Evolutionary conservation across 2,888 invertebrate species (phyloP).

Genomic region (Scaptodrosophila latifasciaeformis): DNA sequence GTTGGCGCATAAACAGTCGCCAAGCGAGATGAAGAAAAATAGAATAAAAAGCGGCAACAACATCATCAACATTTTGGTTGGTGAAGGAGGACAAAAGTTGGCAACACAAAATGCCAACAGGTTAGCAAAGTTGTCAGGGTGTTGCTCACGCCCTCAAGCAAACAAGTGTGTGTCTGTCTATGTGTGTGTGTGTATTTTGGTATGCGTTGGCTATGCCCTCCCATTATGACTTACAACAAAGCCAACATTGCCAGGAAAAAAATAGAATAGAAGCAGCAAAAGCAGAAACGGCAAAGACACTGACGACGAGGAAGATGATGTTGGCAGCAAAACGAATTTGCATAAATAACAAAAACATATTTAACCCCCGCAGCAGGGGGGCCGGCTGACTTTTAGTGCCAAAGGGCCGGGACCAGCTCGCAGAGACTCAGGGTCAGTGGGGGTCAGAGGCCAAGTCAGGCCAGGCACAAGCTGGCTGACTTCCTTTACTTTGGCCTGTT

Average conservation of each 20-base stretch:
- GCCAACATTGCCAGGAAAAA: slow-evolving; percentile 43
- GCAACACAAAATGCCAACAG: slow-evolving; percentile 54
- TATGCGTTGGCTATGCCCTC: no score
- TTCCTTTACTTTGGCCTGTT: slow-evolving; percentile 39
- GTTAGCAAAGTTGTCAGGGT: slow-evolving; percentile 32
- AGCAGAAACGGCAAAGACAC: no score
- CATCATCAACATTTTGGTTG: background rate
- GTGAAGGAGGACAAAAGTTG: no score
- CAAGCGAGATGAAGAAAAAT: slow-evolving; percentile 38
- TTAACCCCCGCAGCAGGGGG: slow-evolving; percentile 36
- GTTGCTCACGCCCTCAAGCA: background rate
- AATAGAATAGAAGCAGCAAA: slow-evolving; percentile 46
- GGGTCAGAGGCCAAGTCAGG: slow-evolving; percentile 44
- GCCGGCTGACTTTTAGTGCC: slow-evolving; percentile 38
- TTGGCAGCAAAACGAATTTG: slow-evolving; percentile 63
- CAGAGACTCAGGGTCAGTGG: slow-evolving; percentile 31
- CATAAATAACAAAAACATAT: slow-evolving; percentile 66
- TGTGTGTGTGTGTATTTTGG: no score
- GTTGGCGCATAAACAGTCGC: slow-evolving; percentile 58
- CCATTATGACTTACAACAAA: slow-evolving; percentile 54
- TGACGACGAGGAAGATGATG: no score
- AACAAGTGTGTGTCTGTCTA: no score
- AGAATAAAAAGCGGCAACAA: no score
- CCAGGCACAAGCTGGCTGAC: slow-evolving; percentile 52
- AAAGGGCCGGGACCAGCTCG: slow-evolving; percentile 39